Evolutionary conservation across 2,888 invertebrate species (phyloP), one percentile per base, ranked within the genome.

Genomic region (Anthoptus insignis): DNA sequence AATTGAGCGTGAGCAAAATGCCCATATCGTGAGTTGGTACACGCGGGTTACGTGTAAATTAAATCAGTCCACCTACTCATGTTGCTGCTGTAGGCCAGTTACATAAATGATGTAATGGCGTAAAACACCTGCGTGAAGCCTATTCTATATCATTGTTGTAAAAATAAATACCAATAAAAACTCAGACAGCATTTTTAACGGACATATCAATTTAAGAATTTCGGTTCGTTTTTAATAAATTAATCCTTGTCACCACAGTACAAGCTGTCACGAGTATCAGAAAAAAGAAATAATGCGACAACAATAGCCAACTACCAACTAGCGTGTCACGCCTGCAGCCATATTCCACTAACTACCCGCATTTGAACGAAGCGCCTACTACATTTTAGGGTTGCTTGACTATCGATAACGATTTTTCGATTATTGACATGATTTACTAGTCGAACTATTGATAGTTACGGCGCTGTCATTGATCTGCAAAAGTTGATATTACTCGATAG

Each of bases 321-420:
- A 45, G 13, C 13, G 45, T 13, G 45, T 45, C 22, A 29, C 27
- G 52, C 32, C 16, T 24, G 21, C 52, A 34, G 53, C 19, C 2
- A 53, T 53, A 37, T 37, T 37, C 53, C 37, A 27, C 53, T 53
- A 53, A 53, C 53, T 53, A 53, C 22, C 53, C 21, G 21, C 21
- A 53, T 53, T 53, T 53, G 34, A 37, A 53, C 32, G 24, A 16
- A 42, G n/a, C n/a, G n/a, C n/a, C n/a, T n/a, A n/a, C n/a, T n/a
- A n/a, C n/a, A n/a, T n/a, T n/a, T n/a, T n/a, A n/a, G n/a, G n/a
- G n/a, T n/a, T n/a, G n/a, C n/a, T n/a, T n/a, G n/a, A n/a, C n/a
- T n/a, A n/a, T n/a, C n/a, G n/a, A n/a, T n/a, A n/a, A n/a, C n/a
- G n/a, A n/a, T n/a, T n/a, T n/a, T n/a, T n/a, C n/a, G n/a, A n/a